Conservation (phyloP, 2,888 invertebrate species). For the Nemapogon koenigi region DNA sequence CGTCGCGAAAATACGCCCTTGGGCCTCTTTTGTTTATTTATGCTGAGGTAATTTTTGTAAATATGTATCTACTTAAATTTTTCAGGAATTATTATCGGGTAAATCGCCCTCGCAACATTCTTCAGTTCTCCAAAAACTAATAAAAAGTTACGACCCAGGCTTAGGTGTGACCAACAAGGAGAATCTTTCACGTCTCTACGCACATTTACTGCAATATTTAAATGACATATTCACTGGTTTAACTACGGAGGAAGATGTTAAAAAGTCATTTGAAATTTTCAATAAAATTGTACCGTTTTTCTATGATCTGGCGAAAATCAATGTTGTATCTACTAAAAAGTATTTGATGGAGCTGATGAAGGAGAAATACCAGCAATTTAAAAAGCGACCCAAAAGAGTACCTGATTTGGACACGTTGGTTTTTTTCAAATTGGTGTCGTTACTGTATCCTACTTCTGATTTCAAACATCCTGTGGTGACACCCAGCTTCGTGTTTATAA, state of each 20-base stretch:
- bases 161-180: slow-evolving; percentile 80
- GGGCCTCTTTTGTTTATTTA: background rate
- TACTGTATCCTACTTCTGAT: slow-evolving; percentile 90
- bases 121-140: slow-evolving; percentile 78
- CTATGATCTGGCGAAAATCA: slow-evolving; percentile 75
- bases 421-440: slow-evolving; percentile 81
- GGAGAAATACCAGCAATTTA: slow-evolving; percentile 73
- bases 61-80: slow-evolving; percentile 14
- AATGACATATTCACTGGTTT: slow-evolving; percentile 67
- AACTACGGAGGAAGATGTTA: slow-evolving; percentile 38
- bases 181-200: slow-evolving; percentile 75
- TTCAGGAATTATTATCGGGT: slow-evolving; percentile 63
- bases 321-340: slow-evolving; percentile 71
- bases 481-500: slow-evolving; percentile 83
- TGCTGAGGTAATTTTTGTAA: background rate
- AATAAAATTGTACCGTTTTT: slow-evolving; percentile 63
- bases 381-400: slow-evolving; percentile 62
- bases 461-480: slow-evolving; percentile 89
- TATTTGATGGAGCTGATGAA: slow-evolving; percentile 73
- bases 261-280: slow-evolving; percentile 65
- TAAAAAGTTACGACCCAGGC: slow-evolving; percentile 88
- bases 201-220: slow-evolving; percentile 78
- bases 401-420: slow-evolving; percentile 76
- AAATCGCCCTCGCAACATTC: slow-evolving; percentile 71
- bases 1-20: too few relatives aligned